Conservation (phyloP, 1,140 invertebrate species). For the Lasaia peninsularis region DNA sequence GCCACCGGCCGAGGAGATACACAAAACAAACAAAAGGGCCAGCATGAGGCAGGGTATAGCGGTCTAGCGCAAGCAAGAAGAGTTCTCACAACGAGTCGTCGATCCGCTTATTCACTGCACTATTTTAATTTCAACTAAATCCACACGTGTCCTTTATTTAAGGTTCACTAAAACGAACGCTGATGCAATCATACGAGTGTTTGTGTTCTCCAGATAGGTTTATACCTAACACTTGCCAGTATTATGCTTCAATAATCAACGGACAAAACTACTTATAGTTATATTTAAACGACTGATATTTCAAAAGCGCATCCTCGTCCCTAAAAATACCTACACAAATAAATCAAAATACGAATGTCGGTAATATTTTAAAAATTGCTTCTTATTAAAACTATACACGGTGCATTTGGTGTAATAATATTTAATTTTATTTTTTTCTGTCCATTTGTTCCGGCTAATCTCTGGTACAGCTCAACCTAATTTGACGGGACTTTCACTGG, state of each 20-base stretch:
- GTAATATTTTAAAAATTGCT: no score
- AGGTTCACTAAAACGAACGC: conserved; percentile 33
- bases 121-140: conserved; percentile 67
- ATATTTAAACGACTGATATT: no score
- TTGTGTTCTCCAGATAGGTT: background rate
- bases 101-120: conserved; percentile 61
- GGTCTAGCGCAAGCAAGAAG: conserved; percentile 26
- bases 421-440: no score
- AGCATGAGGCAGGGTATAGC: conserved; percentile 26
- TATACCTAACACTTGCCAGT: background rate
- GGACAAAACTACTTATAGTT: background rate
- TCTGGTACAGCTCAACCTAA: no score
- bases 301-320: no score
- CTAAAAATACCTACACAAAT: background rate
- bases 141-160: conserved; percentile 55
- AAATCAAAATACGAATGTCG: no score
- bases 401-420: no score
- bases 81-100: conserved; percentile 31
- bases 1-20: conserved; percentile 27
- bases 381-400: no score
- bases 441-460: no score
- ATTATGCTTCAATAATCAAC: no score
- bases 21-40: conserved; percentile 35
- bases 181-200: conserved; percentile 34
- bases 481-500: no score